Conservation (phyloP, 2,888 invertebrate genomes). For the Rugalucina vietnamica region DNA sequence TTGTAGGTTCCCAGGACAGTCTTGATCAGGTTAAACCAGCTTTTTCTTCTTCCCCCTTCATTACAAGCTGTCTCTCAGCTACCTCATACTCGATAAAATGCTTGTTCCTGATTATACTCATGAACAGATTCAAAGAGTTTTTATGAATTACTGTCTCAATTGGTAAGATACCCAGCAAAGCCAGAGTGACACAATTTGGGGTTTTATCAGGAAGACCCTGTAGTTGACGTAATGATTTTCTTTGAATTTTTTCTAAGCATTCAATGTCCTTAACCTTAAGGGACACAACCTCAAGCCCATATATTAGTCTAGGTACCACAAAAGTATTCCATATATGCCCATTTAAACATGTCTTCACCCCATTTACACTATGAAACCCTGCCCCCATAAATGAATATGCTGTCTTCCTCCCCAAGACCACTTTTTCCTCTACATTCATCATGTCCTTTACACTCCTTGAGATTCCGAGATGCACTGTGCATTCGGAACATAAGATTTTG, state of each 20-base stretch:
- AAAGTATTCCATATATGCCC: not conserved
- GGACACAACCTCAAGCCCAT: not conserved
- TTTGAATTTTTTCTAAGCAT: not conserved
- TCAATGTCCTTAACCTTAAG: not conserved
- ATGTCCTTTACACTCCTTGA: not conserved
- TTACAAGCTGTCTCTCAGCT: not conserved
- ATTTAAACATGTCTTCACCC: not conserved
- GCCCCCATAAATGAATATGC: not conserved
- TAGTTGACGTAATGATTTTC: not conserved
- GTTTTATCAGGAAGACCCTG: not conserved
- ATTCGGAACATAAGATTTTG: not conserved
- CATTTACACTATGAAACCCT: not conserved
- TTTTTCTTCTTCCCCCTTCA: not conserved
- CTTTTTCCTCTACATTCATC: not conserved
- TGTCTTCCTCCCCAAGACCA: not conserved
- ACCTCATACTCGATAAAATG: not conserved
- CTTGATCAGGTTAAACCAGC: not conserved
- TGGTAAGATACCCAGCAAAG: not conserved
- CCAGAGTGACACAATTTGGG: not conserved
- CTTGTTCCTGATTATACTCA: not conserved
- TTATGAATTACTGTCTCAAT: not conserved
- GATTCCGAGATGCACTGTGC: not conserved
- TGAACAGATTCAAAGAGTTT: not conserved
- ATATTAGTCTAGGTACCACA: not conserved
- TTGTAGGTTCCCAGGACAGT: not conserved